Conservation (phyloP, 2,797 vertebrate species). For the Fistularia tabacaria region DNA sequence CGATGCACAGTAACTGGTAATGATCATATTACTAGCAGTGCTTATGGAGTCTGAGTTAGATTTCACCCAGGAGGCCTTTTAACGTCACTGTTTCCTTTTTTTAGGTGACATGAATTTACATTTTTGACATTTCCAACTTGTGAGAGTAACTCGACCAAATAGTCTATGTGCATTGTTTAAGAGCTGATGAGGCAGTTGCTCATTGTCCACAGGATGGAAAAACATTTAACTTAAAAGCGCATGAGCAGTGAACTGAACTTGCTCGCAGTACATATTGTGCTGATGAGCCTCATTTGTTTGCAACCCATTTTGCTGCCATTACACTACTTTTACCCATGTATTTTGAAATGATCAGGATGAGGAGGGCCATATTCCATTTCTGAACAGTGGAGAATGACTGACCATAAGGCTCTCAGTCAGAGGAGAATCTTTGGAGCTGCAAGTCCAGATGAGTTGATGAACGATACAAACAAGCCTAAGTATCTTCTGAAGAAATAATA, state of each 20-base stretch:
- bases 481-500: too few relatives aligned
- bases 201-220: slow-evolving; percentile 4
- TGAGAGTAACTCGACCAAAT: slow-evolving; percentile 2
- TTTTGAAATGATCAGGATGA: slow-evolving; percentile 14
- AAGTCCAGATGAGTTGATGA: slow-evolving; percentile 7
- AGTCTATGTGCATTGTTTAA: slow-evolving; percentile 10
- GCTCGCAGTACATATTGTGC: slow-evolving; percentile 1
- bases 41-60: background rate
- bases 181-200: slow-evolving; percentile 12
- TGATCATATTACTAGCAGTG: slow-evolving; percentile 11
- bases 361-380: slow-evolving; percentile 26
- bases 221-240: slow-evolving; percentile 4
- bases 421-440: slow-evolving; percentile 16
- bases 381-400: slow-evolving; percentile 23
- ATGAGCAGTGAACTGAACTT: slow-evolving; percentile 7
- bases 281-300: background rate
- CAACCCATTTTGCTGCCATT: background rate
- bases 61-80: too few relatives aligned
- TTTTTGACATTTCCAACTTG: slow-evolving; percentile 1
- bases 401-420: slow-evolving; percentile 44
- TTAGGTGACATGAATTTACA: slow-evolving; percentile 3
- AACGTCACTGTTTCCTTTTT: background rate
- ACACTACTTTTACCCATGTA: slow-evolving; percentile 1
- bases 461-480: slow-evolving; percentile 5
- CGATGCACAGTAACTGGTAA: background rate